Percentiles rank a stretch among this genome's conserved stretches.
These are phyloP conservation scores for Urocitellus parryii DNA, from an alignment of 2,113 vertebrate genomes.

Conservation along the genomic window DNA sequence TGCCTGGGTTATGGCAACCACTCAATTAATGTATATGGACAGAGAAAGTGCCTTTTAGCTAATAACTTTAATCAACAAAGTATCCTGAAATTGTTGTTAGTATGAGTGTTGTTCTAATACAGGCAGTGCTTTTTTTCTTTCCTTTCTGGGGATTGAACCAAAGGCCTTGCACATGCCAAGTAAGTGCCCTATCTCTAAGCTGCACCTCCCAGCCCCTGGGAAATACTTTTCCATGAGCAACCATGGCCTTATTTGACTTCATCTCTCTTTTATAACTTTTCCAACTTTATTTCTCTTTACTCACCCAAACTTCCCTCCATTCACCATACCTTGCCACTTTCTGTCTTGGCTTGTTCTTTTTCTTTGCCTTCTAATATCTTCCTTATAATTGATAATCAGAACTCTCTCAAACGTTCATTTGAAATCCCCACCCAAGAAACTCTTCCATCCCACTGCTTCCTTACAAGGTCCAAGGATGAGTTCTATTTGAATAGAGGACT, in stretches of 20 bases:
- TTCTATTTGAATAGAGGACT: not conserved
- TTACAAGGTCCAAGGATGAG: not conserved
- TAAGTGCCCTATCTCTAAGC: no score
- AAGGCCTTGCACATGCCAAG: not conserved
- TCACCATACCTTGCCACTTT: not conserved
- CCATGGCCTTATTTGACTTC: not conserved
- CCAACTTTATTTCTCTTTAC: not conserved
- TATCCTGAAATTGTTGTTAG: not conserved
- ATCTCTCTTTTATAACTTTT: not conserved
- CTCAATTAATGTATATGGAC: not conserved
- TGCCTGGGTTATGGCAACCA: not conserved
- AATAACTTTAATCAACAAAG: conserved; percentile 41
- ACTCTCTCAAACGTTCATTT: not conserved
- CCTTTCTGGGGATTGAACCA: not conserved
- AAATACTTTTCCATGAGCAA: not conserved
- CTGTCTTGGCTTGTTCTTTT: not conserved
- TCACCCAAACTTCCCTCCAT: not conserved
- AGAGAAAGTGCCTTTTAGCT: conserved; percentile 22
- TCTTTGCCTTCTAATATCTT: not conserved
- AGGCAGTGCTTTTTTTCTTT: not conserved
- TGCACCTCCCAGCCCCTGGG: not conserved
- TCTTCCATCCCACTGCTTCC: not conserved
- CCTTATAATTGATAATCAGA: not conserved
- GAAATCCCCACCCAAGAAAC: not conserved
- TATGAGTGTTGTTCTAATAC: not conserved